Base-by-base conservation (phyloP, 2,888 invertebrate genomes). In the Caenorhabditis angaria region DNA sequence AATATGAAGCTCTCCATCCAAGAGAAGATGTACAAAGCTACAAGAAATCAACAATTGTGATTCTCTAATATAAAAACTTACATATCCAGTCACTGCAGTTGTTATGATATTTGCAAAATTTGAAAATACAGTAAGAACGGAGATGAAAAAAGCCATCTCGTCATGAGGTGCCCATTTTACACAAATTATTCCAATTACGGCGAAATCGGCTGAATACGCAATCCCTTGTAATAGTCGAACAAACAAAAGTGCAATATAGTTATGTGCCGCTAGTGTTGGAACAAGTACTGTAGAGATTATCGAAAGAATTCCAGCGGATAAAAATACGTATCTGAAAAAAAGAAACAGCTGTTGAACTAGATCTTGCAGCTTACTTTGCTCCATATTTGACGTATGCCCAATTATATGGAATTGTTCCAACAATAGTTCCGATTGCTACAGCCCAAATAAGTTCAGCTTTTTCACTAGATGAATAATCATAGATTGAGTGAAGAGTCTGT, bases 151-250 rank as follows among this genome's bases (percentile, higher is more conserved):
- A 22, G 68, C 72, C 12, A 61, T 41, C 50, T 72, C 72, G 28
- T 67, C 61, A 29, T 50, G 55, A 18, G 72, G 68, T 24, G 72
- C 72, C 72, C 72, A 72, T 28, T 65, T 67, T 20, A 68, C 68
- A 58, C 68, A 67, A 25, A 72, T 61, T 22, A 68, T 72, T 24
- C 72, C 72, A 35, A 72, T 72, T 18, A 68, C 68, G 14, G 72
- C 72, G 18, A 72, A 72, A 48, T 72, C 72, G 1, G 72, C 72
- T 2, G 72, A 60, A 25, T 72, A 72, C 0, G 72, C 72, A 8
- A 72, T 61, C 27, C 72, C 72, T 65, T 72, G 59, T 0, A 72
- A 29, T 22, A 68, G 62, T 27, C 72, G 29, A 27, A 68, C 57
- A 6, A 51, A 14, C 51, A 68, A 24, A 22, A 72, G 58, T 1